Evolutionary conservation across 2,888 invertebrate genomes (phyloP).

Genomic region (Ophonus ardosiacus): DNA sequence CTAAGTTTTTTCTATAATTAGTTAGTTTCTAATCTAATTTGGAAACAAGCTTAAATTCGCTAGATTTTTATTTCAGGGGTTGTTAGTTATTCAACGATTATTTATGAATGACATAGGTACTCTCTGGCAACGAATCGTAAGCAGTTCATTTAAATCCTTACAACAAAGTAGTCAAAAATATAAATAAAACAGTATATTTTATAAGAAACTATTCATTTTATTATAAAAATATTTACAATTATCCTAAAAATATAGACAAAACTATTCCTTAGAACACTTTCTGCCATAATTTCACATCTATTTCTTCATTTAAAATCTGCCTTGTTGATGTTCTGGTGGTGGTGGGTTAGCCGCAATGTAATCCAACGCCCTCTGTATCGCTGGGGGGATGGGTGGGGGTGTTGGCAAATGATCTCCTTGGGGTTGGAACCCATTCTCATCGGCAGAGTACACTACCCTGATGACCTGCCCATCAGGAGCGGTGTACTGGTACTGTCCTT

Average conservation of each 20-base stretch:
- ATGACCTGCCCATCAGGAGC: constrained; percentile 75
- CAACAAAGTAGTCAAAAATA: too few relatives aligned
- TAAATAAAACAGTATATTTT: not conserved
- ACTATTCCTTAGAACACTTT: constrained; percentile 32
- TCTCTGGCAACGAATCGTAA: too few relatives aligned
- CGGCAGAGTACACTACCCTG: constrained; percentile 75
- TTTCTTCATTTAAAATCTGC: constrained; percentile 32
- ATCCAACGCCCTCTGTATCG: constrained; percentile 75
- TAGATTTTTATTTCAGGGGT: too few relatives aligned
- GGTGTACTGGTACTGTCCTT: constrained; percentile 77
- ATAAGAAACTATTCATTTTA: constrained; percentile 29
- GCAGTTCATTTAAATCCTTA: too few relatives aligned
- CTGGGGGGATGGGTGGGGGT: constrained; percentile 76
- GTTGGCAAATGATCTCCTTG: constrained; percentile 76
- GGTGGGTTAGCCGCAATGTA: constrained; percentile 72
- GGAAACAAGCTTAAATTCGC: too few relatives aligned
- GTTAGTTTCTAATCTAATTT: too few relatives aligned
- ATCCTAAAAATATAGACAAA: constrained; percentile 16
- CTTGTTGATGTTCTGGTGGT: constrained; percentile 34
- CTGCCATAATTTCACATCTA: not conserved
- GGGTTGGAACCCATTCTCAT: constrained; percentile 76
- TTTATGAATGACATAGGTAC: too few relatives aligned
- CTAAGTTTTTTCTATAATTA: too few relatives aligned
- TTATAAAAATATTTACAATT: constrained; percentile 46
- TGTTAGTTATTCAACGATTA: too few relatives aligned